Evolutionary conservation across 53 echinoderm and acorn worm genomes (phyloP).

Genomic region (Paracentrotus lividus): DNA sequence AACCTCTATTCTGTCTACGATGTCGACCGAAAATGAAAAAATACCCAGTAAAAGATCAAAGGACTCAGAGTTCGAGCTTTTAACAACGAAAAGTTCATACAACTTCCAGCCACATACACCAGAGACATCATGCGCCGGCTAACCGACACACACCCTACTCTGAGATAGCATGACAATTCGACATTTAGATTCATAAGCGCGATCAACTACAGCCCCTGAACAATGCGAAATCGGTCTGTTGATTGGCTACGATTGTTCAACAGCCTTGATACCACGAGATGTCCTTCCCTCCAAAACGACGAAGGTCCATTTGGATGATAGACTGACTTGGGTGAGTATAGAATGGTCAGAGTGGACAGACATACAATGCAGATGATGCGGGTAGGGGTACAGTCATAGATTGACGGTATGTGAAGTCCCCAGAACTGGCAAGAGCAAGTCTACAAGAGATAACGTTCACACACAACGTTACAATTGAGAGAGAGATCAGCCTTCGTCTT

Average conservation of each 20-base stretch:
- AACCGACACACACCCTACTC: background rate
- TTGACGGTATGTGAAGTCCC: background rate
- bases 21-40: conserved; percentile 3
- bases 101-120: background rate
- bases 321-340: background rate
- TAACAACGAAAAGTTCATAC: background rate
- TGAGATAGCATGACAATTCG: background rate
- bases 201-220: background rate
- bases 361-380: too few species aligned
- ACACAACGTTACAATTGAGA: too few species aligned
- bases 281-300: background rate
- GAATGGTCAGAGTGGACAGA: too few species aligned
- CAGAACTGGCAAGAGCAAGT: too few species aligned
- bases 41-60: background rate
- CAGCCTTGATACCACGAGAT: background rate
- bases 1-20: background rate
- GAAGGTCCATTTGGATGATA: background rate
- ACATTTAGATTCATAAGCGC: background rate
- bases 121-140: background rate
- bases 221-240: background rate
- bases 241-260: background rate
- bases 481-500: too few species aligned
- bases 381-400: conserved; percentile 27
- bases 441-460: too few species aligned
- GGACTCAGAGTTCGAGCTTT: background rate